These are phyloP conservation scores for Terrapene triunguis DNA, from an alignment of 2,113 vertebrate genomes.

Conservation along the genomic window DNA sequence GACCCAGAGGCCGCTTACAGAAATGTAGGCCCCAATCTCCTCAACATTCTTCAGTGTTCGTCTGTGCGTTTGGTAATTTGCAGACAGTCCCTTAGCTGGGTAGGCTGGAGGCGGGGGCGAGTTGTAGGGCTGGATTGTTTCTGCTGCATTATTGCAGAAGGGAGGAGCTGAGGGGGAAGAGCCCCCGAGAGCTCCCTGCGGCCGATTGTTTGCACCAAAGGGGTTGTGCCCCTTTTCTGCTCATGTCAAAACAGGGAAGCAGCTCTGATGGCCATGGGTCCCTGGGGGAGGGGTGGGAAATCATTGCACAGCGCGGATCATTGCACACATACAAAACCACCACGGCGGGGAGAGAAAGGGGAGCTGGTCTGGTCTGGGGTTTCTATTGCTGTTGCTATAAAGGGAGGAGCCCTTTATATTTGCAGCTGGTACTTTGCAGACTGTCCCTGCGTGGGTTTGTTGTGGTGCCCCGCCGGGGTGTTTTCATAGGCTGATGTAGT, in stretches of 20 bases:
- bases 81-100: not conserved
- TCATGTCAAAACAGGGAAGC: no score
- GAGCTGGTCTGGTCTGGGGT: not conserved
- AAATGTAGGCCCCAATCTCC: not conserved
- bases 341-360: not conserved
- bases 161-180: not conserved
- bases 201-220: not conserved
- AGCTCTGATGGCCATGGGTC: not conserved
- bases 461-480: not conserved
- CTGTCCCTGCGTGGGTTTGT: conserved; percentile 22
- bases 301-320: not conserved
- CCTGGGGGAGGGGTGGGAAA: not conserved
- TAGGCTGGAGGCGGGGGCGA: not conserved
- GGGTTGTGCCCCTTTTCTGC: not conserved
- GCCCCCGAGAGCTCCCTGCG: not conserved
- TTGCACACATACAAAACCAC: not conserved
- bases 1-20: not conserved
- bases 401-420: conserved; percentile 19
- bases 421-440: conserved; percentile 28
- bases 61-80: not conserved
- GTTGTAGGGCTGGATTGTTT: not conserved
- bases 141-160: not conserved
- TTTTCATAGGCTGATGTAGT: not conserved
- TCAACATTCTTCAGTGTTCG: not conserved
- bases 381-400: not conserved